phyloP scores from a whole-genome alignment of 2,113 vertebrate species.

The Strix uralensis region DNA sequence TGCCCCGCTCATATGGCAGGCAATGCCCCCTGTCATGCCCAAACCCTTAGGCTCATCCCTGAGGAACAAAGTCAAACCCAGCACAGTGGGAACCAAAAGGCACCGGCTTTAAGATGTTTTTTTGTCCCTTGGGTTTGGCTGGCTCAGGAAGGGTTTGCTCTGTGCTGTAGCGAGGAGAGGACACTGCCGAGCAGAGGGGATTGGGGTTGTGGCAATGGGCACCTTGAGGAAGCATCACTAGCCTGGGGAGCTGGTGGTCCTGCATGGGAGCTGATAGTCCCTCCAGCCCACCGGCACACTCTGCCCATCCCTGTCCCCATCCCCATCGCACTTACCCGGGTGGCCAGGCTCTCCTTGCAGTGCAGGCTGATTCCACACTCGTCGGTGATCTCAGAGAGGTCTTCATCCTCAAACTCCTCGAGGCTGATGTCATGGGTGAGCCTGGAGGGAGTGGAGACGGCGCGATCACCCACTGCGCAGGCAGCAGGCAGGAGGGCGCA shows the following conservation, averaged over 20 bases:
- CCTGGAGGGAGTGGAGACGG: conserved; percentile 71
- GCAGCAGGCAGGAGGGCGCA: not conserved
- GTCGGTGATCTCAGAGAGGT: conserved; percentile 95
- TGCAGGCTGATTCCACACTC: conserved; percentile 93
- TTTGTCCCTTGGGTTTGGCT: not conserved
- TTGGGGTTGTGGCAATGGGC: not conserved
- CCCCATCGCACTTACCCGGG: conserved; percentile 75
- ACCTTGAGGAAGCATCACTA: not conserved
- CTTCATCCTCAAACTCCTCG: conserved; percentile 97
- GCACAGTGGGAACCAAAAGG: not conserved
- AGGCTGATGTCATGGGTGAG: conserved; percentile 98
- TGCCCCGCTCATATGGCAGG: not conserved
- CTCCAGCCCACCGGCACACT: not conserved
- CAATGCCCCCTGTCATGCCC: not conserved
- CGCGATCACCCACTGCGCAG: not conserved
- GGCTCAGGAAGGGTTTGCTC: not conserved
- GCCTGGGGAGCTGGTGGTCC: not conserved
- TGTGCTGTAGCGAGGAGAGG: not conserved
- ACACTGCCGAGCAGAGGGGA: not conserved
- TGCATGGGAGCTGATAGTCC: not conserved
- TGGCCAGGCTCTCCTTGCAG: conserved; percentile 85
- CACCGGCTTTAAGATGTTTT: not conserved
- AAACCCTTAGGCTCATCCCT: not conserved
- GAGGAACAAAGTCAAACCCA: not conserved
- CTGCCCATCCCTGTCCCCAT: not conserved